Evolutionary conservation across 2,888 invertebrate species (phyloP), one percentile per base, ranked within the genome.

Genomic region (Scaeva pyrastri): DNA sequence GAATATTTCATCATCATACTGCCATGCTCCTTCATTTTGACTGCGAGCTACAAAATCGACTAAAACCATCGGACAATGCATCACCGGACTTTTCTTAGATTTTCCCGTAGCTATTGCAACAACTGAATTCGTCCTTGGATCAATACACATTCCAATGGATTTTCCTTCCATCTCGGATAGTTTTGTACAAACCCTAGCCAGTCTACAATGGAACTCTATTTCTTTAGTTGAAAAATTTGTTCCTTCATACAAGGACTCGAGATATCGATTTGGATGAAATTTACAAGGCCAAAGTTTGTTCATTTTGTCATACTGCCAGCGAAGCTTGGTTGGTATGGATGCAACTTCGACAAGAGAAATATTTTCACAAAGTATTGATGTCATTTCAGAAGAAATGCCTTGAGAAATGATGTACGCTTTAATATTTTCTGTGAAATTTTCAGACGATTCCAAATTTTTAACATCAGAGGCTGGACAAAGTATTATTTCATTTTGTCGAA

Each of bases 41-140:
- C 95, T 94, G 89, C 94, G 94, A 0, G 98, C 97, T 3, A 98
- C 97, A 88, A 96, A 94, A 92, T 98, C 98, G 74, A 98, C 94
- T 11, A 96, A 96, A 43, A 97, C 93, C 97, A 98, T 98, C 0
- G 95, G 93, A 4, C 97, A 95, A 93, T 99, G 99, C 91, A 96
- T 95, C 60, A 96, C 92, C 0, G 97, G 97, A 93, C 96, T 96
- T n/a, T 86, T 74, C 1, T 93, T 89, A 41, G 93, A 91, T 73
- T 93, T 91, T 86, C 93, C 82, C 21, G 84, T 86, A 0, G 95
- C 94, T 10, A 96, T 93, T 0, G 97, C 95, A 0, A 98, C 94
- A 7, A 96, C 92, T 6, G 94, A 94, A 16, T 94, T 93, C 0
- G 91, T 91, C 6, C 92, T 91, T 0, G 98, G 97, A 93, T 98